phyloP scores from a whole-genome alignment of 2,888 invertebrate genomes.

The Orthosia gracilis region DNA sequence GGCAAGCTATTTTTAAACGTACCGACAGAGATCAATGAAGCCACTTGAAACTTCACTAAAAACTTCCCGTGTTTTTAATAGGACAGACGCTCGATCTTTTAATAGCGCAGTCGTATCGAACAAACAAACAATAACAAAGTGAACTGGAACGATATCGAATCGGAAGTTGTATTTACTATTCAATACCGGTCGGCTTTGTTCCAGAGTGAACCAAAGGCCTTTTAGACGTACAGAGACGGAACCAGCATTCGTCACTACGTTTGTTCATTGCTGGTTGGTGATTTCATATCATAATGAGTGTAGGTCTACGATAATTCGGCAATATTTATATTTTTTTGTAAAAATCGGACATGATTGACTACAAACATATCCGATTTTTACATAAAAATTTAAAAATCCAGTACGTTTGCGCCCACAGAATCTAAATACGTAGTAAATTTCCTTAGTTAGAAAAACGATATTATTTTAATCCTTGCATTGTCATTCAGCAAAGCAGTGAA shows the following conservation, averaged over 20 bases:
- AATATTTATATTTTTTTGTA: no score
- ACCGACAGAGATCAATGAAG: slow-evolving; percentile 41
- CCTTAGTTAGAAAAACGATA: no score
- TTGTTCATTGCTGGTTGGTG: neutral
- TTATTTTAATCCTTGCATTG: no score
- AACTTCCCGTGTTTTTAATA: slow-evolving; percentile 46
- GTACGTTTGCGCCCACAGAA: no score
- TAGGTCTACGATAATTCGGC: neutral
- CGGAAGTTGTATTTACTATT: slow-evolving; percentile 42
- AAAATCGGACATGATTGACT: no score
- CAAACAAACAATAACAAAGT: slow-evolving; percentile 36
- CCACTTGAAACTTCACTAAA: slow-evolving; percentile 45
- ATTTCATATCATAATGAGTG: neutral
- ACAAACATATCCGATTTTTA: neutral
- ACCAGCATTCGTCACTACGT: neutral
- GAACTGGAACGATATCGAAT: slow-evolving; percentile 34
- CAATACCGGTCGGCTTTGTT: slow-evolving; percentile 27
- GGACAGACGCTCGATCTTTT: slow-evolving; percentile 43
- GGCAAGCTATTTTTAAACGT: slow-evolving; percentile 22
- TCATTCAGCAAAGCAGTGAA: no score
- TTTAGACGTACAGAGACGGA: neutral
- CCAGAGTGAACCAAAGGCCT: neutral
- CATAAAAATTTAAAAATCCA: no score
- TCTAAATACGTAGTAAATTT: no score
- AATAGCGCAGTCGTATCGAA: slow-evolving; percentile 36